Percentiles rank a stretch among this genome's conserved stretches.
These are phyloP conservation scores for Tokudaia muenninki DNA, from an alignment of 2,797 vertebrate genomes.

Conservation along the genomic window DNA sequence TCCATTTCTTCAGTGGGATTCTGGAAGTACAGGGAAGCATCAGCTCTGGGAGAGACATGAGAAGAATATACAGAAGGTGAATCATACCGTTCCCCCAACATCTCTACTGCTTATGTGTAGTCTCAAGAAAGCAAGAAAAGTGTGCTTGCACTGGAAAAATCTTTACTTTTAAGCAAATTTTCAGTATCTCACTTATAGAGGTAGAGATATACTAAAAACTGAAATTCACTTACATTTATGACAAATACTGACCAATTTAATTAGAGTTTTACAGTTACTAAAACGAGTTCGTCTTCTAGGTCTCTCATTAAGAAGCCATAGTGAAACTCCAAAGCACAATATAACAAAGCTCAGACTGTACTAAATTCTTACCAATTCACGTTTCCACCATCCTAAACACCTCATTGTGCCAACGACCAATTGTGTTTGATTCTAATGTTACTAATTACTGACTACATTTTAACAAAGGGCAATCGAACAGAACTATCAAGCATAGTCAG, in stretches of 20 bases:
- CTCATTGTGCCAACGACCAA: background rate
- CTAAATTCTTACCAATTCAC: background rate
- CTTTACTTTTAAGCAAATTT: background rate
- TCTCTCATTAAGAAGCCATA: background rate
- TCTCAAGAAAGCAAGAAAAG: background rate
- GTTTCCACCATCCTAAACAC: background rate
- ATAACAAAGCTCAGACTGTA: background rate
- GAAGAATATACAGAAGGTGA: background rate
- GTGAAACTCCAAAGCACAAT: constrained; percentile 17
- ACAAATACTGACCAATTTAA: background rate
- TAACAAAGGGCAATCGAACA: background rate
- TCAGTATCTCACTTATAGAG: background rate
- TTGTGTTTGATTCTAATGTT: background rate
- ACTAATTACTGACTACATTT: background rate
- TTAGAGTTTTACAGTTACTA: constrained; percentile 22
- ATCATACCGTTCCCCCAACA: fast-evolving
- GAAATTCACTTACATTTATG: background rate
- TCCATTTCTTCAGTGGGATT: background rate
- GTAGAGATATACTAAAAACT: background rate
- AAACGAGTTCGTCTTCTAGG: background rate
- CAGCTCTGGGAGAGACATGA: background rate
- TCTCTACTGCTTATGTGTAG: background rate
- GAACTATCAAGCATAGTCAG: background rate
- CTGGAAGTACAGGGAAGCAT: background rate
- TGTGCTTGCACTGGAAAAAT: fast-evolving